A percentile compares a stretch with the other conserved stretches of the same genome.
Evolutionary conservation across 2,888 invertebrate genomes (phyloP).

Genomic region (Diloba caeruleocephala): DNA sequence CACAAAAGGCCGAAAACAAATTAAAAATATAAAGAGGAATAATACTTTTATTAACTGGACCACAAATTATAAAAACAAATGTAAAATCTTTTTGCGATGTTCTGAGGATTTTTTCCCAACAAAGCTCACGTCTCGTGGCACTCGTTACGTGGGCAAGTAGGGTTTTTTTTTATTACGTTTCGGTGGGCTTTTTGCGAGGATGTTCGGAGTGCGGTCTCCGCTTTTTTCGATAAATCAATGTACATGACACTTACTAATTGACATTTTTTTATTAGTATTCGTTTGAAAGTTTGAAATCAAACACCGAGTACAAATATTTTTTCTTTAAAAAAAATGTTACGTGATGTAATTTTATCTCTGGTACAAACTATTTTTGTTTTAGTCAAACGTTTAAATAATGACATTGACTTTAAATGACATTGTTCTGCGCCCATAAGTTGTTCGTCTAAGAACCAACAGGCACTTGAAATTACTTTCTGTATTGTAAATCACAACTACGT

Average conservation of each 20-base stretch:
- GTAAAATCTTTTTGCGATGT: conserved; percentile 35
- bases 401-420: no score
- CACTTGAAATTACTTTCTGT: no score
- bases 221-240: conserved; percentile 34
- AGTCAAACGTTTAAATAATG: no score
- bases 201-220: conserved; percentile 10
- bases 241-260: conserved; percentile 47
- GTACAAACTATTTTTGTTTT: conserved; percentile 27
- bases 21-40: conserved; percentile 18
- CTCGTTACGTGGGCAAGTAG: conserved; percentile 15
- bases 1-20: conserved; percentile 18
- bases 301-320: conserved; percentile 33
- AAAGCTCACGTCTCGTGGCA: conserved; percentile 27
- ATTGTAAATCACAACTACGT: no score
- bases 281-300: conserved; percentile 21
- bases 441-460: no score
- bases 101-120: conserved; percentile 5
- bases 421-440: no score
- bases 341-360: conserved; percentile 47
- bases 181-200: conserved; percentile 33
- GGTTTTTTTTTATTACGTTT: conserved; percentile 25
- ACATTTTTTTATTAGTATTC: conserved; percentile 33
- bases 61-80: conserved; percentile 21
- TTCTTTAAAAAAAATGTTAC: conserved; percentile 28
- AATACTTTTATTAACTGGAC: conserved; percentile 27